A percentile compares a stretch with the other conserved stretches of the same genome.
phyloP scores from a whole-genome alignment of 2,797 vertebrate genomes.

The Thamnophis elegans region DNA sequence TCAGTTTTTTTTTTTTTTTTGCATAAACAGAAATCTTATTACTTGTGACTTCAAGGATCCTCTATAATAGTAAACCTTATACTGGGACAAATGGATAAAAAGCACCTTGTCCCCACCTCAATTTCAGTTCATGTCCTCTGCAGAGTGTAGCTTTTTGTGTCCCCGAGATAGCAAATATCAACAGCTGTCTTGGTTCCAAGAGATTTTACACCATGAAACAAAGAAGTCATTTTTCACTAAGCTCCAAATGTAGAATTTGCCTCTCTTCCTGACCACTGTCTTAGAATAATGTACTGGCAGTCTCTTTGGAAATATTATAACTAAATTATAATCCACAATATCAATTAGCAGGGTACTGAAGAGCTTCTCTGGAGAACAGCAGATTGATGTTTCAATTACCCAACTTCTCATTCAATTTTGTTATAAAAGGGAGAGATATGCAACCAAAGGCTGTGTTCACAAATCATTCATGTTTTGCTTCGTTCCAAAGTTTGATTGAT shows the following conservation, averaged over 20 bases:
- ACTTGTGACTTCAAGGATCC: neutral
- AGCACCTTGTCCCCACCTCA: neutral
- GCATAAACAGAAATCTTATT: neutral
- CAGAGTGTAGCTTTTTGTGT: neutral
- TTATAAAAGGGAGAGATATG: neutral
- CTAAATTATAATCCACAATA: neutral
- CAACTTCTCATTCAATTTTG: neutral
- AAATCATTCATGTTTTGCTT: neutral
- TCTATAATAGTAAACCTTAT: neutral
- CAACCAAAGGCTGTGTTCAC: neutral
- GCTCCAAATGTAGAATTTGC: neutral
- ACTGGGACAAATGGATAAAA: neutral
- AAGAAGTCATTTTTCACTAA: neutral
- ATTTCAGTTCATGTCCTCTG: neutral
- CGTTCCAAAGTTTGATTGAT: neutral
- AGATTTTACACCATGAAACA: neutral
- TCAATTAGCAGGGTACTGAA: conserved; percentile 1
- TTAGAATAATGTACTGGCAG: neutral
- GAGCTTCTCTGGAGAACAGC: neutral
- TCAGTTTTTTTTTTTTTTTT: neutral
- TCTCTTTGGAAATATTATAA: neutral
- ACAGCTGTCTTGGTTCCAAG: neutral
- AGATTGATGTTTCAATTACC: neutral
- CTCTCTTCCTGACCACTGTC: neutral
- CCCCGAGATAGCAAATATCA: neutral